Evolutionary conservation across 2,797 vertebrate species (phyloP).

Genomic region (Sternarchorhynchus goeldii): DNA sequence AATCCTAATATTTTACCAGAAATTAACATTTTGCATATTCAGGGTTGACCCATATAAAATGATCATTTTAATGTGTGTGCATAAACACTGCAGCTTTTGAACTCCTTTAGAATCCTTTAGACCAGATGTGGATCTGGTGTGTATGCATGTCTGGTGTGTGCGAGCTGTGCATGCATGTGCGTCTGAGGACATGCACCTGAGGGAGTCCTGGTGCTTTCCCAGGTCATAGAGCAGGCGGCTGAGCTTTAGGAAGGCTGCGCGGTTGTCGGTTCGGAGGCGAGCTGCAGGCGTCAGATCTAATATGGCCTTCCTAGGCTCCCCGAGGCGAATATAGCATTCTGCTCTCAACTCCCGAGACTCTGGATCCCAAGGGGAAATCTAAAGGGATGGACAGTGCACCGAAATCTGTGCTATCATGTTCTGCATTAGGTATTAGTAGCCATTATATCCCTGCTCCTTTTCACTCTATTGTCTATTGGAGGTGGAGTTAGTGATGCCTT

Average conservation of each 20-base stretch:
- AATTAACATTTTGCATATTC: too few relatives aligned
- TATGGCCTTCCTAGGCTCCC: conserved; percentile 80
- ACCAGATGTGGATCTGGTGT: too few relatives aligned
- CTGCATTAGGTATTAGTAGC: too few relatives aligned
- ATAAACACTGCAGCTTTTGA: too few relatives aligned
- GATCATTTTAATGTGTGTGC: too few relatives aligned
- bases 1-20: too few relatives aligned
- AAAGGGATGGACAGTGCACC: background rate
- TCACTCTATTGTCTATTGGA: too few relatives aligned
- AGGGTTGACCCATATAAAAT: too few relatives aligned
- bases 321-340: conserved; percentile 78
- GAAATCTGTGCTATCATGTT: too few relatives aligned
- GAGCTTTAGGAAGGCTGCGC: conserved; percentile 81
- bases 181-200: conserved; percentile 66
- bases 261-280: conserved; percentile 81
- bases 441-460: too few relatives aligned
- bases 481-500: too few relatives aligned
- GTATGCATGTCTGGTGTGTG: background rate
- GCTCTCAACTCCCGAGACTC: conserved; percentile 80
- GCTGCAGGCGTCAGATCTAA: conserved; percentile 80
- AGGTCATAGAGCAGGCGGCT: conserved; percentile 80
- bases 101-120: too few relatives aligned
- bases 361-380: conserved; percentile 84
- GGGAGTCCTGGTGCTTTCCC: conserved; percentile 80
- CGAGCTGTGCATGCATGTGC: background rate